Evolutionary conservation across 2,797 vertebrate genomes (phyloP).

Genomic region (Falco novaeseelandiae): DNA sequence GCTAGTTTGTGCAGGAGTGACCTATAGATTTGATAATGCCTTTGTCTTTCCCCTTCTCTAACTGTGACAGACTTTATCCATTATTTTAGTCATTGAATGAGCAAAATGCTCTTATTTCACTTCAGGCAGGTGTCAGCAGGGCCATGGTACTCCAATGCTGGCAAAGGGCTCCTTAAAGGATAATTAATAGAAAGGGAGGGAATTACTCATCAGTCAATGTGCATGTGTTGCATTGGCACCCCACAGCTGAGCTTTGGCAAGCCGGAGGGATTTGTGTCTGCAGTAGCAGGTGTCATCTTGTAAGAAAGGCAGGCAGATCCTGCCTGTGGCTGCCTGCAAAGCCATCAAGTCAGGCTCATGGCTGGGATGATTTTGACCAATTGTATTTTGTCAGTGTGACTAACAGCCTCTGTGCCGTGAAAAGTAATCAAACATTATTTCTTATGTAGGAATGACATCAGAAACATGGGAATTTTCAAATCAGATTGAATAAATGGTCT

Average conservation of each 20-base stretch:
- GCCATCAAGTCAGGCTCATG: neutral
- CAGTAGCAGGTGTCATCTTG: neutral
- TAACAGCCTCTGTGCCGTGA: neutral
- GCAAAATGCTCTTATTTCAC: neutral
- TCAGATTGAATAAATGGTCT: neutral
- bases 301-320: neutral
- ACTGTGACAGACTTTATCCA: neutral
- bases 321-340: neutral
- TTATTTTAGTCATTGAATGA: neutral
- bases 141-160: accelerated
- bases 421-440: neutral
- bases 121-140: neutral
- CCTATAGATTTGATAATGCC: neutral
- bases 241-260: neutral
- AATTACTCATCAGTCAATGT: neutral
- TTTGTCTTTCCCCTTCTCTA: neutral
- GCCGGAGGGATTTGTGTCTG: neutral
- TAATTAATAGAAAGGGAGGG: neutral
- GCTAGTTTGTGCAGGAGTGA: neutral
- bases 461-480: neutral
- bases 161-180: neutral
- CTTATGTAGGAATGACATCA: neutral
- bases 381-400: neutral
- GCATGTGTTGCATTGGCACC: neutral
- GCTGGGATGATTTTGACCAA: neutral